These are phyloP conservation scores for Zoroaster sp. DNA, from an alignment of 53 echinoderm and acorn worm species.

Conservation along the genomic window DNA sequence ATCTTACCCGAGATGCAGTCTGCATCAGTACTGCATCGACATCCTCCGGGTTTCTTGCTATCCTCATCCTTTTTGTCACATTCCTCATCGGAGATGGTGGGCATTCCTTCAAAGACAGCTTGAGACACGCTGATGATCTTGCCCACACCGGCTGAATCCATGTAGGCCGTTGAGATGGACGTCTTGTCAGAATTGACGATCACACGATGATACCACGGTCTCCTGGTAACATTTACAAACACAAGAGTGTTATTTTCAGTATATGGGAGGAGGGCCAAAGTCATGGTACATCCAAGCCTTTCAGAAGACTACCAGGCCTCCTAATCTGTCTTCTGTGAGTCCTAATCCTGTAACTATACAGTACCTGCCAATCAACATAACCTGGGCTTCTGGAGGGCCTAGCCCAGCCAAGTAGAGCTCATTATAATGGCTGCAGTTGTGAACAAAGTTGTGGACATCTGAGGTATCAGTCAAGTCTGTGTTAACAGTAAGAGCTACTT, in stretches of 20 bases:
- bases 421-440: no score
- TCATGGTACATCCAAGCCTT: no score
- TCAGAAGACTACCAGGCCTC: no score
- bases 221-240: constrained; percentile 49
- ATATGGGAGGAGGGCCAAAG: no score
- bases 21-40: constrained; percentile 73
- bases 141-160: constrained; percentile 98
- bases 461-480: no score
- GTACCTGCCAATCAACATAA: no score
- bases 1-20: constrained; percentile 83
- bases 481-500: no score
- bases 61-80: constrained; percentile 52
- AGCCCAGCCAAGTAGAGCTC: no score
- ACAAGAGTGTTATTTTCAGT: neutral
- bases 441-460: no score
- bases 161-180: constrained; percentile 96
- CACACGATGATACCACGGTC: constrained; percentile 94
- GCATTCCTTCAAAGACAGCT: constrained; percentile 98
- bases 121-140: constrained; percentile 99
- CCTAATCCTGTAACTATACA: no score
- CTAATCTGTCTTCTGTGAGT: no score
- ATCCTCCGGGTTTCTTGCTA: constrained; percentile 76
- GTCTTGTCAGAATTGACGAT: constrained; percentile 88
- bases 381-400: no score
- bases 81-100: constrained; percentile 44